phyloP scores from a whole-genome alignment of 2,797 vertebrate genomes.

The Sebastes glaucus region DNA sequence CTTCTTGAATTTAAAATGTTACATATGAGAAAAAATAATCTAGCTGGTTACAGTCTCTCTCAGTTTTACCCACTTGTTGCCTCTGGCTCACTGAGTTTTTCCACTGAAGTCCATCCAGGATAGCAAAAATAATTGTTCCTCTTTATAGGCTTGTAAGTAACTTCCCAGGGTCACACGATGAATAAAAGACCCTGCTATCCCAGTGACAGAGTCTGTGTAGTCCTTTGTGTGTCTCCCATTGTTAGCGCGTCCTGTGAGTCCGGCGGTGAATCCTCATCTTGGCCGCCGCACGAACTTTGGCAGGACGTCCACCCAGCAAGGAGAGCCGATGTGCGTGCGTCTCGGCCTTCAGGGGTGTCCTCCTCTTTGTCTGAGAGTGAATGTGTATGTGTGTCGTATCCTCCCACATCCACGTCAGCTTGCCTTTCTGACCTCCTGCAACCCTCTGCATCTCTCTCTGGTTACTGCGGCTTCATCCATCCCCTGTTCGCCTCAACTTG shows the following conservation, averaged over 20 bases:
- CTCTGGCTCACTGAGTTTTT: slow-evolving; percentile 10
- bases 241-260: slow-evolving; percentile 67
- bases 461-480: slow-evolving; percentile 55
- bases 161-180: slow-evolving; percentile 49
- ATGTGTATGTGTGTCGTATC: slow-evolving; percentile 59
- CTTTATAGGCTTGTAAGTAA: slow-evolving; percentile 42
- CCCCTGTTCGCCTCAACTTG: not conserved
- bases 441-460: slow-evolving; percentile 68
- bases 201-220: slow-evolving; percentile 64
- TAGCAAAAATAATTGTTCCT: slow-evolving; percentile 26
- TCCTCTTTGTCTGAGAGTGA: slow-evolving; percentile 64
- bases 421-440: slow-evolving; percentile 76
- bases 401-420: slow-evolving; percentile 73
- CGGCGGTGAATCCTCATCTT: slow-evolving; percentile 70
- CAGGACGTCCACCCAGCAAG: slow-evolving; percentile 73
- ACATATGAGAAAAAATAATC: not conserved
- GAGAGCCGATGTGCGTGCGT: slow-evolving; percentile 53
- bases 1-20: slow-evolving; percentile 12
- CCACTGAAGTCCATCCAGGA: slow-evolving; percentile 36
- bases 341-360: slow-evolving; percentile 65
- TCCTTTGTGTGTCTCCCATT: slow-evolving; percentile 75
- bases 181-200: slow-evolving; percentile 62
- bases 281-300: slow-evolving; percentile 75
- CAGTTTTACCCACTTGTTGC: slow-evolving; percentile 45
- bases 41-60: slow-evolving; percentile 22